phyloP scores from a whole-genome alignment of 2,113 vertebrate genomes.

The Channa maculata region DNA sequence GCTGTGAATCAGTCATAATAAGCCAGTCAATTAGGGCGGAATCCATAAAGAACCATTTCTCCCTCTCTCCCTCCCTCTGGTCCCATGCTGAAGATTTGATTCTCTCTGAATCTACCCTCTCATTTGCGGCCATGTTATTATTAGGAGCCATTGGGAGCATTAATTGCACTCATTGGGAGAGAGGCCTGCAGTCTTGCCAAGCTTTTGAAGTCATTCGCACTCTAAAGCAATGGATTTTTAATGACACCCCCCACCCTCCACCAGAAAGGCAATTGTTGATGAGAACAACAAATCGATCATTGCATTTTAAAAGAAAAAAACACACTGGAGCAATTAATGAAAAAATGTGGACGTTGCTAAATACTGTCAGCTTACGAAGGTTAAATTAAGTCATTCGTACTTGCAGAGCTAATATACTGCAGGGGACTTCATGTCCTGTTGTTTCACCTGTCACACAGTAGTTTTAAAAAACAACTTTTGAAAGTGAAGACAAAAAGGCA shows the following conservation, averaged over 20 bases:
- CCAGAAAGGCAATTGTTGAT: constrained; percentile 43
- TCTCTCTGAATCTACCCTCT: constrained; percentile 33
- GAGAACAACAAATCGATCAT: constrained; percentile 68
- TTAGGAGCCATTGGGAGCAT: constrained; percentile 62
- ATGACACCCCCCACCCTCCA: constrained; percentile 58
- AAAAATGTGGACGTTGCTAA: constrained; percentile 27
- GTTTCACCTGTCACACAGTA: background rate
- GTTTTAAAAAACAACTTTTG: background rate
- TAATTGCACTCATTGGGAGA: constrained; percentile 76
- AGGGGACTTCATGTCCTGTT: background rate
- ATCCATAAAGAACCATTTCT: constrained; percentile 44
- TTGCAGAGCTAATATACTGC: constrained; percentile 4
- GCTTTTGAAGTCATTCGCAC: constrained; percentile 70
- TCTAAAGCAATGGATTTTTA: constrained; percentile 76
- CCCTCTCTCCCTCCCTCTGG: constrained; percentile 3
- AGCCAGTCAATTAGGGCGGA: constrained; percentile 46
- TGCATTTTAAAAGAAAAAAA: constrained; percentile 16
- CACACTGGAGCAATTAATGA: constrained; percentile 35
- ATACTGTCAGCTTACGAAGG: constrained; percentile 37
- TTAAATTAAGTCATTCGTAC: constrained; percentile 34
- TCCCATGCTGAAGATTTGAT: constrained; percentile 38
- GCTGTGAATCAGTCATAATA: constrained; percentile 56
- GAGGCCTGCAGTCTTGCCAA: constrained; percentile 52
- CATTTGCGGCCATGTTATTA: constrained; percentile 52
- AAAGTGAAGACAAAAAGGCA: too few relatives aligned